Evolutionary conservation across 1,140 invertebrate species (phyloP).

Genomic region (Meloidogyne chitwoodi): DNA sequence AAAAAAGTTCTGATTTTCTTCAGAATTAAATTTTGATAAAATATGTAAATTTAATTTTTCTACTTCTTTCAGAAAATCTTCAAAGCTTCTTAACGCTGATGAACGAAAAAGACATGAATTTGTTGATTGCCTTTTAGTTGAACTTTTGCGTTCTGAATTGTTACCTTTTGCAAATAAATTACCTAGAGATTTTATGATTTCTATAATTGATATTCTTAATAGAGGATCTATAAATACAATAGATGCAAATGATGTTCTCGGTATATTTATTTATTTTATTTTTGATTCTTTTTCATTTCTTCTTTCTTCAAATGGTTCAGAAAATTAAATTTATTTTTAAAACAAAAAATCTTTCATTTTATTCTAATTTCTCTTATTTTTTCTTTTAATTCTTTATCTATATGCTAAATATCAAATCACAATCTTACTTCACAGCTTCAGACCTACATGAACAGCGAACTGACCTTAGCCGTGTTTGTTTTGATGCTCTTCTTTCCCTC

Average conservation of each 20-base stretch:
- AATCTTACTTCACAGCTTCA: constrained; percentile 53
- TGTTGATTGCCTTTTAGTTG: constrained; percentile 70
- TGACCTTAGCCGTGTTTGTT: constrained; percentile 56
- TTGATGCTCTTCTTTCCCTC: constrained; percentile 56
- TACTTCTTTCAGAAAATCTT: constrained; percentile 70
- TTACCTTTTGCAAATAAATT: constrained; percentile 74
- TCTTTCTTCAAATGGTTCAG: not conserved
- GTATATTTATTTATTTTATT: constrained; percentile 28
- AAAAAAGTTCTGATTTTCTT: not conserved
- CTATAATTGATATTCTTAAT: constrained; percentile 82
- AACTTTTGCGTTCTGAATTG: constrained; percentile 78
- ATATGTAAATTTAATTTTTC: no score
- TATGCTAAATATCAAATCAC: not conserved
- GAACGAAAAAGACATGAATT: constrained; percentile 54
- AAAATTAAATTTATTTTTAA: not conserved
- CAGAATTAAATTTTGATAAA: not conserved
- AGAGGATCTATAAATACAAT: constrained; percentile 76
- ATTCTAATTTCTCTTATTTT: constrained; percentile 1
- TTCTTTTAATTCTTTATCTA: constrained; percentile 8
- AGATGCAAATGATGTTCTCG: constrained; percentile 54
- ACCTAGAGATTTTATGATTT: constrained; percentile 79
- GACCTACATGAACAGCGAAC: constrained; percentile 53
- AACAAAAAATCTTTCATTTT: not conserved
- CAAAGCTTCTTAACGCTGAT: constrained; percentile 56
- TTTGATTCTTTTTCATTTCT: not conserved